A percentile compares a stretch with the other conserved stretches of the same genome.
Evolutionary conservation across 2,113 vertebrate genomes (phyloP).

Genomic region (Hippopotamus amphibius): DNA sequence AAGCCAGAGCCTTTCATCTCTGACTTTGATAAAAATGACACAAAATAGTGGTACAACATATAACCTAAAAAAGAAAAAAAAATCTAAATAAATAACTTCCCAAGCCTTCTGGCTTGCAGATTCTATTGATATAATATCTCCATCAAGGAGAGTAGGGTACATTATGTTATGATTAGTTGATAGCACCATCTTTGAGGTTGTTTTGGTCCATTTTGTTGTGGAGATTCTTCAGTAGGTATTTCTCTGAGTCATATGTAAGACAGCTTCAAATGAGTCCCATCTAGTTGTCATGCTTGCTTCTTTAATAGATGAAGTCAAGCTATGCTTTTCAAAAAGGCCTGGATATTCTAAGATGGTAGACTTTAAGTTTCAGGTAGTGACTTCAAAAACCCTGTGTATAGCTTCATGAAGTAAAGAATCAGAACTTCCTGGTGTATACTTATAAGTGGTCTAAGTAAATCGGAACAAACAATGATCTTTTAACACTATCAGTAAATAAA

Average conservation of each 20-base stretch:
- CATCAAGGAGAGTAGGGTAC: neutral
- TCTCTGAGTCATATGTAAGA: neutral
- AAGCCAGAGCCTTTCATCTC: constrained; percentile 80
- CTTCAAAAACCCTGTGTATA: neutral
- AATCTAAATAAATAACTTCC: constrained; percentile 72
- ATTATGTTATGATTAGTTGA: neutral
- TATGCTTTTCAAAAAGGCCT: neutral
- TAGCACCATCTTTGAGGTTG: neutral
- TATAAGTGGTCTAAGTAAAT: neutral
- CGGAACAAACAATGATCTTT: constrained; percentile 23
- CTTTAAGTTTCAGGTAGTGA: constrained; percentile 27
- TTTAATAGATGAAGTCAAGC: constrained; percentile 23
- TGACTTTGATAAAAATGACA: constrained; percentile 78
- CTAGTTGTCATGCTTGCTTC: constrained; percentile 54
- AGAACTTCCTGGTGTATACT: neutral
- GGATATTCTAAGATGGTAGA: neutral
- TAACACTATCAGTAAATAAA: constrained; percentile 31
- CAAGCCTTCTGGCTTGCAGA: constrained; percentile 34
- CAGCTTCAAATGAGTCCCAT: constrained; percentile 44
- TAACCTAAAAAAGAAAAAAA: constrained; percentile 63
- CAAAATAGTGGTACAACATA: constrained; percentile 75
- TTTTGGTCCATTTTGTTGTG: constrained; percentile 34
- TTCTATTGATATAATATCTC: constrained; percentile 68
- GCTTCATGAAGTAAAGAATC: constrained; percentile 29
- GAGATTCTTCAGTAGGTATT: constrained; percentile 29